Conservation (phyloP, 2,113 vertebrate species). For the Spea bombifrons region DNA sequence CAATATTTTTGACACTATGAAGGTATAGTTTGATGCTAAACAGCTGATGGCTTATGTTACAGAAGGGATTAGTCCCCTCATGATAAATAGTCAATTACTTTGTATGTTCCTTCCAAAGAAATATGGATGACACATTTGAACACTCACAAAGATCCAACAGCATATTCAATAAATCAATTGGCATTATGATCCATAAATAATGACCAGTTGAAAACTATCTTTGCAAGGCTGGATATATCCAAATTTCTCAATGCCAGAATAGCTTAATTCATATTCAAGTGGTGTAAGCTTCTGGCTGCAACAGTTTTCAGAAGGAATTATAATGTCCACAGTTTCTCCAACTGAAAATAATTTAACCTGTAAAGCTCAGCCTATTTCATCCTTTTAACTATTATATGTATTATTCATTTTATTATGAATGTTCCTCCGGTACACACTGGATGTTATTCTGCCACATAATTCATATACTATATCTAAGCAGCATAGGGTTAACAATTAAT, state of each 20-base stretch:
- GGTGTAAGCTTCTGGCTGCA: slow-evolving; percentile 49
- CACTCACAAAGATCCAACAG: background rate
- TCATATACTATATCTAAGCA: too few species aligned
- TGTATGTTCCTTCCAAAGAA: background rate
- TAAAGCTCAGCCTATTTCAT: background rate
- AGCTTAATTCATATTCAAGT: slow-evolving; percentile 67
- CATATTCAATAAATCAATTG: slow-evolving; percentile 61
- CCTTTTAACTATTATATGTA: too few species aligned
- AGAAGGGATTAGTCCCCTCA: too few species aligned
- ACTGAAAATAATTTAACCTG: background rate
- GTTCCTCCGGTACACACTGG: too few species aligned
- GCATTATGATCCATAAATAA: slow-evolving; percentile 61
- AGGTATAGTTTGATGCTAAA: too few species aligned
- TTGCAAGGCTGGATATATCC: background rate
- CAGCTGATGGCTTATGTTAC: too few species aligned
- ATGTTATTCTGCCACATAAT: too few species aligned
- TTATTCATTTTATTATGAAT: too few species aligned
- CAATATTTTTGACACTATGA: too few species aligned
- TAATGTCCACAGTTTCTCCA: slow-evolving; percentile 40
- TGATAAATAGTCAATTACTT: too few species aligned
- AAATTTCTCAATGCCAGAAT: slow-evolving; percentile 58
- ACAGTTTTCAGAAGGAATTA: slow-evolving; percentile 47
- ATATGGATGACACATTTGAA: background rate
- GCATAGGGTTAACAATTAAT: too few species aligned
- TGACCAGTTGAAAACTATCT: background rate